phyloP scores from a whole-genome alignment of 30 jellyfish, hydroid and myxozoan species.

The Hydra vulgaris region DNA sequence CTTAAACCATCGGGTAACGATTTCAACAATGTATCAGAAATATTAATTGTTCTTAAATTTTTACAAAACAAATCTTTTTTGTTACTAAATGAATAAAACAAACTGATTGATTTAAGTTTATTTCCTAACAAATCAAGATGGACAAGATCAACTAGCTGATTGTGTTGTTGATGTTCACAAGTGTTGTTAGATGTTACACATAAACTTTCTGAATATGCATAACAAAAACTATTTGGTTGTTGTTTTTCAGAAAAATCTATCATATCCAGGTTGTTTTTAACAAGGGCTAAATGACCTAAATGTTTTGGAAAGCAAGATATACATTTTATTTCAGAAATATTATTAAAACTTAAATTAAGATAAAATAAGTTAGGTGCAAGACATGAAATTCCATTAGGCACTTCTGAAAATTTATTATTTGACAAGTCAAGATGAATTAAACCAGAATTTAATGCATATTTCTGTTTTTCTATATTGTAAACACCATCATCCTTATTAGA shows the following conservation, averaged over 20 bases:
- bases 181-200: not conserved
- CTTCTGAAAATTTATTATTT: constrained; percentile 22
- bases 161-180: constrained; percentile 73
- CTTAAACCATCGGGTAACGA: constrained; percentile 59
- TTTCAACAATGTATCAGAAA: constrained; percentile 33
- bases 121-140: constrained; percentile 38
- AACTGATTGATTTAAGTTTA: constrained; percentile 17
- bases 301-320: constrained; percentile 20
- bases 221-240: not conserved
- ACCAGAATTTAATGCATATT: not conserved
- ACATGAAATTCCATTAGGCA: constrained; percentile 69
- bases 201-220: not conserved
- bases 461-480: not conserved
- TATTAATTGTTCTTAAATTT: constrained; percentile 35
- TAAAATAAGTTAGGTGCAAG: constrained; percentile 70
- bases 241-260: constrained; percentile 18
- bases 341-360: constrained; percentile 52
- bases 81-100: not conserved
- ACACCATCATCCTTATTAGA: not conserved
- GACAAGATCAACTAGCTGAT: constrained; percentile 27
- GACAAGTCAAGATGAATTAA: not conserved
- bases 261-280: not conserved
- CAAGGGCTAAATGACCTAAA: constrained; percentile 3
- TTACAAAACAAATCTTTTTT: constrained; percentile 33
- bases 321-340: constrained; percentile 21